Evolutionary conservation across 2,888 invertebrate genomes (phyloP).

Genomic region (Ophraella communa): DNA sequence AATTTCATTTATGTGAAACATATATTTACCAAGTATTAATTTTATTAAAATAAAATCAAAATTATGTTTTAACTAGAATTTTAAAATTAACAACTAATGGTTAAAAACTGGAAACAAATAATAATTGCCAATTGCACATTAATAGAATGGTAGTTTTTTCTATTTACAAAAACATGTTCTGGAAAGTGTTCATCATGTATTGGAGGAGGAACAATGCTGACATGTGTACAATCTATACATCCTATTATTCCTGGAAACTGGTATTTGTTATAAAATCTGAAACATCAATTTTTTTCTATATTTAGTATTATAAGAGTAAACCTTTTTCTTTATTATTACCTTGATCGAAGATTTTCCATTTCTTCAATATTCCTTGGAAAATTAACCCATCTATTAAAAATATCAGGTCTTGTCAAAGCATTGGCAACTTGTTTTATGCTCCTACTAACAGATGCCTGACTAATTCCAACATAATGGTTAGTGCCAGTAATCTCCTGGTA

Average conservation of each 20-base stretch:
- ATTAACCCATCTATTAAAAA: background rate
- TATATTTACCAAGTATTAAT: too few species aligned
- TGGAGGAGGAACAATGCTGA: constrained; percentile 3
- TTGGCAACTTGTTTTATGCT: background rate
- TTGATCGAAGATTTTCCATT: background rate
- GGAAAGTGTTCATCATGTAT: background rate
- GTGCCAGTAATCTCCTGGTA: constrained; percentile 24
- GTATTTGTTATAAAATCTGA: background rate
- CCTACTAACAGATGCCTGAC: background rate
- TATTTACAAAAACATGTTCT: constrained; percentile 4
- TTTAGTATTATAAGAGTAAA: background rate
- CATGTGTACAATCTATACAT: constrained; percentile 8
- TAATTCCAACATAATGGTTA: constrained; percentile 13
- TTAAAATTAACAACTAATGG: too few species aligned
- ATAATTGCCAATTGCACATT: background rate
- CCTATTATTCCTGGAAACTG: constrained; percentile 1
- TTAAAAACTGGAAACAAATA: background rate
- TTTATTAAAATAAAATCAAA: too few species aligned
- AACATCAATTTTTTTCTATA: background rate
- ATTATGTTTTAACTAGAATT: too few species aligned
- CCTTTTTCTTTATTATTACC: background rate
- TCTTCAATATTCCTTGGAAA: background rate
- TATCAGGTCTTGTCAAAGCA: constrained; percentile 1
- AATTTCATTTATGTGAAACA: too few species aligned
- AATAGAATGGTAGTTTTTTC: constrained; percentile 2